Base-by-base conservation (phyloP, 2,113 vertebrate genomes). In the Esox niger region DNA sequence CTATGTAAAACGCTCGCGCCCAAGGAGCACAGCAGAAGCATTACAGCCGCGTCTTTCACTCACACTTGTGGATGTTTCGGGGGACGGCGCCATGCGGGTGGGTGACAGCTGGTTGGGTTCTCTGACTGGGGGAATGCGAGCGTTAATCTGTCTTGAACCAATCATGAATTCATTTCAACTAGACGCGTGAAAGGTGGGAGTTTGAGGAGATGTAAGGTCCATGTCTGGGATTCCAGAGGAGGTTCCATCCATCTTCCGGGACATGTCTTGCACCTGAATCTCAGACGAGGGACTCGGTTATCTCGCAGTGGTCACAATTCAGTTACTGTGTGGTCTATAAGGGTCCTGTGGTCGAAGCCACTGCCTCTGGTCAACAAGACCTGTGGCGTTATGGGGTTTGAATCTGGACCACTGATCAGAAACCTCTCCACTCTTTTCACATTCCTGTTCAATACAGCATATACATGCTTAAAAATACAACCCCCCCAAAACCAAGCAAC, bases 21-120 rank as follows among this genome's bases (percentile, higher is more conserved):
- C 31, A 86, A 85, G 85, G 85, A 89, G 87, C 83, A 61, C 82
- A 85, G 74, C 86, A 89, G 82, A 88, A 80, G 85, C 38, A 43
- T 43, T 54, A 82, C 84, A 87, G 79, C 76, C 71, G 67, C 80
- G 82, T 86, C 82, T 74, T 86, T 84, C 69, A 23, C 65, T 66
- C 77, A 69, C 79, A 77, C 79, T 66, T 68, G 81, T 83, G 83
- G 81, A 64, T 84, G 76, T 79, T 60, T 74, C 73, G 80, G 71
- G 76, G 56, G 66, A 64, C 69, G 62, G 66, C 58, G 56, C 3
- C 29, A 62, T 68, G 61, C 64, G 58, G 63, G 31, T 31, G 58
- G 30, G 9, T 61, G 83, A 83, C 87, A 88, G 86, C 86, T 87
- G 84, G 86, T 76, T 82, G 75, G 79, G 75, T 89, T 89, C 83